Percentiles rank a stretch among this genome's conserved stretches.
Conservation (phyloP, 53 echinoderm and acorn worm genomes). For the Luidia sarsii region DNA sequence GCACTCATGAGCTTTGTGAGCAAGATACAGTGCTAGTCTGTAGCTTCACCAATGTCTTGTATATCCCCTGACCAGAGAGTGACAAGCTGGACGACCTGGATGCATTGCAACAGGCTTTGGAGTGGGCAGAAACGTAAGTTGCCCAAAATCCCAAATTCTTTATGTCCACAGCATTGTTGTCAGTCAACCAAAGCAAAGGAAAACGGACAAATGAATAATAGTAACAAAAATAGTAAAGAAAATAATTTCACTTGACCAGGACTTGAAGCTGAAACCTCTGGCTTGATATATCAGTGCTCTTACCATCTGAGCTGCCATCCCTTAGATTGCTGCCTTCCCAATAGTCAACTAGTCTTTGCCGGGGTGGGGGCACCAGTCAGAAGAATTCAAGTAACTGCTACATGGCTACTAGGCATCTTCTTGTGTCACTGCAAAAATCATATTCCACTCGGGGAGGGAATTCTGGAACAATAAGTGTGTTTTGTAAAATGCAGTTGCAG, state of each 20-base stretch:
- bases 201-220: neutral
- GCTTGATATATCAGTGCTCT: too few relatives aligned
- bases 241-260: neutral
- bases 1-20: neutral
- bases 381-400: neutral
- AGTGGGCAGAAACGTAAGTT: slow-evolving; percentile 48
- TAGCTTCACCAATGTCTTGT: neutral
- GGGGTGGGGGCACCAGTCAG: too few relatives aligned
- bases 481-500: neutral
- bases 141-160: neutral
- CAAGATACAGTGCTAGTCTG: neutral
- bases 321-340: neutral
- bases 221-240: neutral
- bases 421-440: neutral
- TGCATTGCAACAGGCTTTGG: slow-evolving; percentile 30
- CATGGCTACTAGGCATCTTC: neutral
- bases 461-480: neutral
- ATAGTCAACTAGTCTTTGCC: too few relatives aligned
- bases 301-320: neutral
- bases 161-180: neutral
- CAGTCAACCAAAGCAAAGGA: too few relatives aligned
- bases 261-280: neutral
- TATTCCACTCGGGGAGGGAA: neutral
- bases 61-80: neutral
- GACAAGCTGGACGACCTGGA: slow-evolving; percentile 22